Evolutionary conservation across 2,797 vertebrate genomes (phyloP), one percentile per base, ranked within the genome.

Genomic region (Onychomys leucogaster): DNA sequence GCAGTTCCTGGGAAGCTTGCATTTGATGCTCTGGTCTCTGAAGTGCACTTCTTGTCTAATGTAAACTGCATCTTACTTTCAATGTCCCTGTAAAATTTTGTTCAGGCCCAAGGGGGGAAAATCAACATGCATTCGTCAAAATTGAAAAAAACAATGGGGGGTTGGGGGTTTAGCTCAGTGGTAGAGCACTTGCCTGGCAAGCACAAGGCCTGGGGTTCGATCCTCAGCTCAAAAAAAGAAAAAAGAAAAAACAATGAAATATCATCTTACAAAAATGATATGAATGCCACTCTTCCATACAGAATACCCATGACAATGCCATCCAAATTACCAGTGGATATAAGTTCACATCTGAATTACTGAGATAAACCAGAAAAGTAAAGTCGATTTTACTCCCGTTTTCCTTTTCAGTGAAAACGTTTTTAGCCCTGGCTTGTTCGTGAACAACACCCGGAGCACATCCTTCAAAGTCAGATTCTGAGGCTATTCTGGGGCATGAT

Each of bases 191-290:
- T n/a, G n/a, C n/a, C n/a, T n/a, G n/a, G n/a, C n/a, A n/a, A n/a
- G n/a, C n/a, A n/a, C n/a, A n/a, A n/a, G n/a, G n/a, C n/a, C n/a
- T n/a, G n/a, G n/a, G n/a, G n/a, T n/a, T n/a, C n/a, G n/a, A n/a
- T n/a, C n/a, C n/a, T n/a, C n/a, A n/a, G n/a, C n/a, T n/a, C n/a
- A n/a, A n/a, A n/a, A n/a, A n/a, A n/a, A n/a, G n/a, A n/a, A n/a
- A n/a, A n/a, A n/a, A n/a, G n/a, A n/a, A 95, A 46, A 93, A 96
- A 52, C 1, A 41, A 21, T 49, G 29, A 49, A 93, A 81, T n/a
- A 65, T 6, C 86, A 69, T 13, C 17, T 81, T 88, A 19, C 32
- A 61, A 63, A 78, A 1, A 7, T 9, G 23, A 59, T 61, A 61
- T 43, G 5, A 61, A 23, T 12, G 16, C 1, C 10, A 16, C 1